Evolutionary conservation across 2,797 vertebrate genomes (phyloP), one percentile per base, ranked within the genome.

Genomic region (Scolopax rusticola): DNA sequence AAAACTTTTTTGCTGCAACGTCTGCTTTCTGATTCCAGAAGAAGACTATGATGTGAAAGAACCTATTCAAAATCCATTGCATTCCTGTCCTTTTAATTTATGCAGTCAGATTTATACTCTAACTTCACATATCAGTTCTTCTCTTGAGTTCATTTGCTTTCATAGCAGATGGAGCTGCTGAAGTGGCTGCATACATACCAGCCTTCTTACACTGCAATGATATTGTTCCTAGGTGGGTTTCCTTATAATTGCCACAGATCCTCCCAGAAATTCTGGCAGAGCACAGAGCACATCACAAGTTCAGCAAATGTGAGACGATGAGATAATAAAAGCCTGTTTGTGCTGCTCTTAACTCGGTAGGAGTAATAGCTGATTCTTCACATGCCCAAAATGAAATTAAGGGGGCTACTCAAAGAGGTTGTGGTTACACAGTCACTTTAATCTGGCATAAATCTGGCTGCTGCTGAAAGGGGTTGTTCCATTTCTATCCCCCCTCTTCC

Each of bases 51-150:
- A 87, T 94, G 93, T 97, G 97, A 97, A 97, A 97, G 95, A 94
- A 94, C 83, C 96, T 87, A 97, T 97, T 97, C 96, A 97, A 97
- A 86, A 96, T 93, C 94, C 85, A 93, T 97, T 93, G 91, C 96
- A 75, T 91, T 93, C 94, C 93, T 23, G 15, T 96, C 90, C 86
- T 87, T 93, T 93, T 95, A 95, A 97, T 97, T 95, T 96, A 97
- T 95, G 95, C 93, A 90, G 87, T 60, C 89, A 87, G 83, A 90
- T 90, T 95, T 93, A 81, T 91, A 87, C 93, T 64, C 50, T 75
- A 67, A 89, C 91, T 96, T 94, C 91, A 97, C 95, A 85, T 97
- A 96, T 97, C 95, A 90, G 91, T 92, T 90, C 95, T 95, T 88
- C 90, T 84, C 91, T 74, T 91, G 92, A 79, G 73, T 64, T 93